Conservation (phyloP, 2,113 vertebrate genomes). For the Plecotus auritus region DNA sequence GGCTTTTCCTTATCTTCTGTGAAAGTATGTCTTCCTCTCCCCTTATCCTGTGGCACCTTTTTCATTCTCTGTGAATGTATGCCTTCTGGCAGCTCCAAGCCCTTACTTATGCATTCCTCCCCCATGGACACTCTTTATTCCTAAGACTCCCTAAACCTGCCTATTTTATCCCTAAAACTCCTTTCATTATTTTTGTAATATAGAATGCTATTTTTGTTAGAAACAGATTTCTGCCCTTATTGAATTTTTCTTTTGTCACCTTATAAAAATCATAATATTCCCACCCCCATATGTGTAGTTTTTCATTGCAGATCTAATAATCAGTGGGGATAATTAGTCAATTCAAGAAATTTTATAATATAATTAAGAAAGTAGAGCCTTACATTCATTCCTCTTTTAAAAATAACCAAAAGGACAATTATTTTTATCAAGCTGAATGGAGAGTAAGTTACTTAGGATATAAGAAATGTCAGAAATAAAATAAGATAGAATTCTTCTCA, state of each 20-base stretch:
- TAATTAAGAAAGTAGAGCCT: not conserved
- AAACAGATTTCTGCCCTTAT: constrained; percentile 49
- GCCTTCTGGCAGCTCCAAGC: no score
- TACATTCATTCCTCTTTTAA: not conserved
- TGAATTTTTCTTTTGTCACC: constrained; percentile 67
- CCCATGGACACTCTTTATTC: no score
- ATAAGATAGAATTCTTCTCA: not conserved
- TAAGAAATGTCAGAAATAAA: not conserved
- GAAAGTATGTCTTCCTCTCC: no score
- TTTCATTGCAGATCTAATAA: constrained; percentile 65
- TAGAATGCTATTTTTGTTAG: constrained; percentile 57
- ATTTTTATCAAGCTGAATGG: not conserved
- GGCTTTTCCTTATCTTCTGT: no score
- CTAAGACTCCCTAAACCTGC: no score
- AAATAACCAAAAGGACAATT: not conserved
- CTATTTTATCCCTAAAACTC: no score
- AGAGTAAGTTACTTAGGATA: not conserved
- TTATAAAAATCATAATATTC: constrained; percentile 64
- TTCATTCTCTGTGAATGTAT: no score
- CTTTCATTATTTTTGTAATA: constrained; percentile 24
- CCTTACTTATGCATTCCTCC: no score
- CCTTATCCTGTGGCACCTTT: no score
- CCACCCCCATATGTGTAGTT: constrained; percentile 62
- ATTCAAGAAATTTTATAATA: constrained; percentile 49
- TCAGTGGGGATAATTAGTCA: constrained; percentile 47